Conservation (phyloP, 2,888 invertebrate genomes). For the Eupithecia exiguata region DNA sequence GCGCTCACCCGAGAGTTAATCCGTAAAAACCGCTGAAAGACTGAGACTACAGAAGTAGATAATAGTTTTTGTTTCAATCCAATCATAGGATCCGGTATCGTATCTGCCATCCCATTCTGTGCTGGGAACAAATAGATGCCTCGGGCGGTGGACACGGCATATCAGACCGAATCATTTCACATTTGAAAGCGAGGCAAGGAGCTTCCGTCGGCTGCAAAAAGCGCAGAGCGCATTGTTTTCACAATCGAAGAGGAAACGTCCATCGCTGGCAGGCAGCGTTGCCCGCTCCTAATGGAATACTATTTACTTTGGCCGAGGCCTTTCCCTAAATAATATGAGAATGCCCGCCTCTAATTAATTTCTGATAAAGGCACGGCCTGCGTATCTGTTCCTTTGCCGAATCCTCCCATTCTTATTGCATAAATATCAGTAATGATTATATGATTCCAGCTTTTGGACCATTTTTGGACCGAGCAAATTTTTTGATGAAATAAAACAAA, state of each 20-base stretch:
- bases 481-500: background rate
- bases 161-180: constrained; percentile 67
- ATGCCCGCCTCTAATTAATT: constrained; percentile 47
- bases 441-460: background rate
- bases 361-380: constrained; percentile 36
- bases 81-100: constrained; percentile 36
- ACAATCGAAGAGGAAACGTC: constrained; percentile 65
- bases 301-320: constrained; percentile 68
- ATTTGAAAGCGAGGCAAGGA: constrained; percentile 67
- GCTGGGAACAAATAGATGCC: constrained; percentile 51
- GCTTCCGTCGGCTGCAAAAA: constrained; percentile 70
- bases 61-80: constrained; percentile 43
- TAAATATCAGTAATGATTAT: background rate
- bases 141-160: constrained; percentile 55
- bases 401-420: constrained; percentile 12
- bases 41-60: background rate
- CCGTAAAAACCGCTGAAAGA: constrained; percentile 30
- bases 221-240: constrained; percentile 76
- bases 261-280: constrained; percentile 58
- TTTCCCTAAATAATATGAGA: constrained; percentile 58
- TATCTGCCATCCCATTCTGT: constrained; percentile 57
- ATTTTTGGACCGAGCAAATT: background rate
- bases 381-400: constrained; percentile 28
- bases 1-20: constrained; percentile 31
- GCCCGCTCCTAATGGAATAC: constrained; percentile 69